These are phyloP conservation scores for Halcyon badia DNA, from an alignment of 2,797 vertebrate genomes.

Conservation along the genomic window DNA sequence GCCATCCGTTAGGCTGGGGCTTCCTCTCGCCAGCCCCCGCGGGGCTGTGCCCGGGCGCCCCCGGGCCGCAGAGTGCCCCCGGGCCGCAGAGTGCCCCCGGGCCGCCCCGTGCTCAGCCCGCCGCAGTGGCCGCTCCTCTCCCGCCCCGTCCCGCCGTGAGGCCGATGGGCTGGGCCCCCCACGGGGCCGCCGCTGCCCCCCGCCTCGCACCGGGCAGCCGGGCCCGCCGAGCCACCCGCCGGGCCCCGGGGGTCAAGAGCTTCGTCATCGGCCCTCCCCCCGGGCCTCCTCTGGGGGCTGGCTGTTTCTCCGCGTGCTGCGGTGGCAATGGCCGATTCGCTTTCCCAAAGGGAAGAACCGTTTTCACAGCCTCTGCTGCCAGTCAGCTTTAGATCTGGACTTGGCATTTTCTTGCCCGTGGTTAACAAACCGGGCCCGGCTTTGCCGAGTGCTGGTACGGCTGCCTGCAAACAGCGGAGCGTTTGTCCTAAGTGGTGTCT, in stretches of 20 bases:
- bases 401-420: not conserved
- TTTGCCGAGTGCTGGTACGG: accelerated
- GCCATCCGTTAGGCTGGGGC: no score
- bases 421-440: not conserved
- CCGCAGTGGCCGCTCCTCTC: not conserved
- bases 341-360: not conserved
- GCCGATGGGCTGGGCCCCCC: no score
- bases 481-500: not conserved
- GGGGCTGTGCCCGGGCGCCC: not conserved
- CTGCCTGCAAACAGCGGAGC: no score
- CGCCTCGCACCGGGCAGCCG: not conserved
- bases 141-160: not conserved
- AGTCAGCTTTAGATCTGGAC: not conserved
- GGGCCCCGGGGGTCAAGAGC: accelerated
- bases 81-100: accelerated
- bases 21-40: no score
- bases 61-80: not conserved
- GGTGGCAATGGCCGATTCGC: not conserved
- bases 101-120: accelerated
- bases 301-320: not conserved
- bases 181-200: no score
- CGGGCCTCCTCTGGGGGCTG: not conserved
- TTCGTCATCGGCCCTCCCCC: not conserved
- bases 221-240: not conserved
- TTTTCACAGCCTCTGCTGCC: not conserved